These are phyloP conservation scores for Laothoe populi DNA, from an alignment of 2,888 invertebrate genomes.

Conservation along the genomic window DNA sequence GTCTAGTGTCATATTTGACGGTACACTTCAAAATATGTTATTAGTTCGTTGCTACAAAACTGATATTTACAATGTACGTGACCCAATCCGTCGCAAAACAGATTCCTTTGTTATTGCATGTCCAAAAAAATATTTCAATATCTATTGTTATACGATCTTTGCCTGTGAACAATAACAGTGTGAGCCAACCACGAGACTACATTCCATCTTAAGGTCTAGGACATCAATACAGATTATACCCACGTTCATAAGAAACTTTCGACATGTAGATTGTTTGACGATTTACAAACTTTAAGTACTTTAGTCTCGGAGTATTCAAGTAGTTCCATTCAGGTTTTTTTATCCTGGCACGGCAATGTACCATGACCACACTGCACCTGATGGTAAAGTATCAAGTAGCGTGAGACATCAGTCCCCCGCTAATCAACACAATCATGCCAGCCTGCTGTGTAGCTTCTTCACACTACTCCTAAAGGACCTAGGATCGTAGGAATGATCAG, in stretches of 20 bases:
- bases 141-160: background rate
- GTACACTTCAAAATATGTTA: background rate
- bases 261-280: background rate
- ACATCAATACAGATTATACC: background rate
- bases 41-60: background rate
- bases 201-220: slow-evolving; percentile 5
- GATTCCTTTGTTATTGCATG: background rate
- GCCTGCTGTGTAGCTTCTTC: too few relatives aligned
- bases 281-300: slow-evolving; percentile 1
- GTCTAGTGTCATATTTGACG: background rate
- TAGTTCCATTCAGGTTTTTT: too few relatives aligned
- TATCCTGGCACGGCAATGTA: too few relatives aligned
- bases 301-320: background rate
- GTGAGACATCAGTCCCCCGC: too few relatives aligned
- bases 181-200: background rate
- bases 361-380: too few relatives aligned
- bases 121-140: background rate
- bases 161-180: background rate
- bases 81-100: background rate
- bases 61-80: background rate
- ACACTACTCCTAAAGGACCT: too few relatives aligned
- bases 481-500: too few relatives aligned
- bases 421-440: too few relatives aligned
- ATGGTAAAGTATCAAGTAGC: too few relatives aligned
- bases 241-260: background rate